Percentiles rank a stretch among this genome's conserved stretches.
Evolutionary conservation across 2,113 vertebrate genomes (phyloP).

Genomic region (Procapra przewalskii): DNA sequence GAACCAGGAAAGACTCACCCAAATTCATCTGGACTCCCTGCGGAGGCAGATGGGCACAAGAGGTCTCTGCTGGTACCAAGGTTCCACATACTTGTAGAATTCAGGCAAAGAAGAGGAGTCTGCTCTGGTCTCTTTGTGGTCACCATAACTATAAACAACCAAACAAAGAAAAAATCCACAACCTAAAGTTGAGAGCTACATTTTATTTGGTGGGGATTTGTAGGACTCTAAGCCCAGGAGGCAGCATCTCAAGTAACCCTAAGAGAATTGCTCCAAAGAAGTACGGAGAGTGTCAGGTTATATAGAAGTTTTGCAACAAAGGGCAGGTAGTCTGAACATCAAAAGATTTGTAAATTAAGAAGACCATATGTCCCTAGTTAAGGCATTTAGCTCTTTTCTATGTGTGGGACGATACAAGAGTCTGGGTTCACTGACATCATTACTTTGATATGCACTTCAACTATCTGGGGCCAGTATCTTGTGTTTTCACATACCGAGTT

Average conservation of each 20-base stretch:
- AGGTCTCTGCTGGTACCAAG: background rate
- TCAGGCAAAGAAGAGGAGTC: background rate
- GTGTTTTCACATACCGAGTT: background rate
- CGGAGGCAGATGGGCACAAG: background rate
- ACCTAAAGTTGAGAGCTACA: background rate
- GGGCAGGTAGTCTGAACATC: background rate
- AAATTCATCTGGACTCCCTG: background rate
- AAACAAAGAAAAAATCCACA: background rate
- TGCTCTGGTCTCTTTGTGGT: background rate
- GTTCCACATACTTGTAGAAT: background rate
- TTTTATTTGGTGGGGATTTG: background rate
- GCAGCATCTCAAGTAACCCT: background rate
- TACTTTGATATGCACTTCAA: background rate
- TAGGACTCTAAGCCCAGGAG: background rate
- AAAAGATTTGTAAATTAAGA: background rate
- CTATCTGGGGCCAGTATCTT: background rate
- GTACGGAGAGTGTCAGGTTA: background rate
- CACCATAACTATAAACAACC: background rate
- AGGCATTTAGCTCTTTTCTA: background rate
- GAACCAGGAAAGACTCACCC: background rate
- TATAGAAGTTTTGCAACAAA: background rate
- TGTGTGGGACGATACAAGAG: fast-evolving
- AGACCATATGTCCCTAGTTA: background rate
- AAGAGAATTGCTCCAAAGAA: background rate
- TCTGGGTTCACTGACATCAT: background rate